A percentile compares a stretch with the other conserved stretches of the same genome.
Evolutionary conservation across 2,797 vertebrate species (phyloP).

Genomic region (Hoplostethus atlanticus): DNA sequence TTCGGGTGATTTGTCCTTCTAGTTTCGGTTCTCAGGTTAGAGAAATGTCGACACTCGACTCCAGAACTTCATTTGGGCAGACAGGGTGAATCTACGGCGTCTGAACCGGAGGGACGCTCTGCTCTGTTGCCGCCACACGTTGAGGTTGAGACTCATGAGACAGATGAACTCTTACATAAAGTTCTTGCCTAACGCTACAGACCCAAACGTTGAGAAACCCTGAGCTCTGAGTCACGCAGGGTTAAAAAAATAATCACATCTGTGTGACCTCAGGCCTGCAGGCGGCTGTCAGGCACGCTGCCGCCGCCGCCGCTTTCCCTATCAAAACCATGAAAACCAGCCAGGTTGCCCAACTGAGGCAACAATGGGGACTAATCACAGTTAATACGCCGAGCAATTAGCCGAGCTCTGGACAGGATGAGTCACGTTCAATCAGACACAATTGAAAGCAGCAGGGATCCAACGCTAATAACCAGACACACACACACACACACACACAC

Average conservation of each 20-base stretch:
- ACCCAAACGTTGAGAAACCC: conserved; percentile 50
- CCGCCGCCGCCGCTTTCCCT: conserved; percentile 76
- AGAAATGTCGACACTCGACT: no score
- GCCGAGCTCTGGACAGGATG: conserved; percentile 39
- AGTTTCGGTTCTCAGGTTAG: no score
- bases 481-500: conserved; percentile 19
- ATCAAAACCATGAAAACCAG: conserved; percentile 46
- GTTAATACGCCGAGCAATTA: conserved; percentile 64
- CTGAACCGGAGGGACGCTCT: no score
- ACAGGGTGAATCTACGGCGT: no score
- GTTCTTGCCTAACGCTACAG: no score
- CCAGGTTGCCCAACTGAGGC: conserved; percentile 58
- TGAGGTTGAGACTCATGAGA: no score
- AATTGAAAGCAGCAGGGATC: conserved; percentile 76
- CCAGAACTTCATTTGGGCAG: no score
- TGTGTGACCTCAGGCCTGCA: conserved; percentile 27
- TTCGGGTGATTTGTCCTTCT: no score
- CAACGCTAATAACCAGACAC: conserved; percentile 46
- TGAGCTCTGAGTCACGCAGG: conserved; percentile 23
- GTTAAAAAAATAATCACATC: conserved; percentile 28
- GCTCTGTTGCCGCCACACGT: no score
- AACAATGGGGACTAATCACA: conserved; percentile 66
- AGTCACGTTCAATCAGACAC: conserved; percentile 73
- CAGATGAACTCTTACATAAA: no score
- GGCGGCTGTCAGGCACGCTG: conserved; percentile 59